Conservation (phyloP, 2,888 invertebrate species). For the Nomada fucata region DNA sequence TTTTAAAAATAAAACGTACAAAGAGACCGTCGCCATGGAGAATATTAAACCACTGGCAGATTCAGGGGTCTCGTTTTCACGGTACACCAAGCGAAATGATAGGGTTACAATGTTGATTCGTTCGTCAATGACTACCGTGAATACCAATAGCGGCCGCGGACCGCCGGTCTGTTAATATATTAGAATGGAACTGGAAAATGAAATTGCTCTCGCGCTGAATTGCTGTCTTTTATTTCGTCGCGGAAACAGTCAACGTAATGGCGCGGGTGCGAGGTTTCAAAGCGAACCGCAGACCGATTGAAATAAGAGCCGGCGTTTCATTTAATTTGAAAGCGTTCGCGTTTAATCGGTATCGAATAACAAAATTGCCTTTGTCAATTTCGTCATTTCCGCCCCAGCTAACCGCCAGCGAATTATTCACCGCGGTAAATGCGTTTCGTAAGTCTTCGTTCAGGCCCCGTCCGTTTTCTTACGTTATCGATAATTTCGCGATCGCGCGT, state of each 20-base stretch:
- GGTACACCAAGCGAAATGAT: slow-evolving; percentile 66
- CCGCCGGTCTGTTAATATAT: slow-evolving; percentile 35
- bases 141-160: slow-evolving; percentile 29
- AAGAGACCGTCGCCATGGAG: slow-evolving; percentile 42
- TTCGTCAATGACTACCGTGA: slow-evolving; percentile 32
- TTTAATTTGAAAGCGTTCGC: neutral
- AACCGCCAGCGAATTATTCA: no score
- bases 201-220: slow-evolving; percentile 41
- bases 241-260: neutral
- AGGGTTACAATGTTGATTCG: slow-evolving; percentile 61
- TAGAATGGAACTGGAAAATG: slow-evolving; percentile 50
- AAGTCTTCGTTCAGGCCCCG: no score
- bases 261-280: slow-evolving; percentile 1
- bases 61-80: slow-evolving; percentile 54
- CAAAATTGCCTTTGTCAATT: neutral
- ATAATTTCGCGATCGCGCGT: neutral
- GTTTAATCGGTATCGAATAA: neutral
- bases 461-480: neutral
- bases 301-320: neutral
- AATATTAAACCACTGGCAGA: slow-evolving; percentile 50
- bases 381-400: no score
- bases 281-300: slow-evolving; percentile 3
- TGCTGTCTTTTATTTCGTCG: slow-evolving; percentile 41
- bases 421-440: no score
- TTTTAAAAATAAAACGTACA: slow-evolving; percentile 13